Evolutionary conservation across 2,888 invertebrate species (phyloP).

Genomic region (Spodoptera littoralis): DNA sequence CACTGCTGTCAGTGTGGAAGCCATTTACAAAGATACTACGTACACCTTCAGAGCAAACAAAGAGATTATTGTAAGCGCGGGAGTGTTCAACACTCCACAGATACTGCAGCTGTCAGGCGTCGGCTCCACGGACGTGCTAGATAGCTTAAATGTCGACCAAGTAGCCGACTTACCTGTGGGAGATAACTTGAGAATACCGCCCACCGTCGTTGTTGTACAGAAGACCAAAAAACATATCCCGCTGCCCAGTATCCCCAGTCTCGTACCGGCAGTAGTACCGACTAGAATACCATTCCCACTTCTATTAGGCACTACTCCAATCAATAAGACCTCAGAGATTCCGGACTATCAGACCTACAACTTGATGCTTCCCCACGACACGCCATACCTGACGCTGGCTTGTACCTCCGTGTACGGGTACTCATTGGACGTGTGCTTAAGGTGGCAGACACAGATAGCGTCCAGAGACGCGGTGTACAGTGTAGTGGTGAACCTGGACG

Average conservation of each 20-base stretch:
- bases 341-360: constrained; percentile 19
- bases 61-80: constrained; percentile 47
- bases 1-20: constrained; percentile 38
- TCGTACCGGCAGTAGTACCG: background rate
- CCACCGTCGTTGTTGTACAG: constrained; percentile 3
- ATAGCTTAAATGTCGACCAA: constrained; percentile 30
- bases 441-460: constrained; percentile 68
- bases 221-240: constrained; percentile 12
- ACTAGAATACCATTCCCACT: constrained; percentile 33
- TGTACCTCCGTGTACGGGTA: constrained; percentile 20
- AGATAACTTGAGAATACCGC: constrained; percentile 28
- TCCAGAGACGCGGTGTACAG: constrained; percentile 40
- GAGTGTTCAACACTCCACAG: constrained; percentile 42
- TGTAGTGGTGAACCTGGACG: constrained; percentile 40
- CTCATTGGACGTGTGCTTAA: constrained; percentile 53
- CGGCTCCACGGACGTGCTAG: constrained; percentile 41
- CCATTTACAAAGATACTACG: constrained; percentile 3
- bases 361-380: constrained; percentile 39
- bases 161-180: constrained; percentile 45
- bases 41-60: constrained; percentile 40
- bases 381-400: constrained; percentile 21
- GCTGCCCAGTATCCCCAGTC: fast-evolving
- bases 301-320: constrained; percentile 34
- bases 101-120: constrained; percentile 46
- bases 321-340: constrained; percentile 16